Conservation (phyloP, 1,140 invertebrate species). For the Drosophila arawakana region DNA sequence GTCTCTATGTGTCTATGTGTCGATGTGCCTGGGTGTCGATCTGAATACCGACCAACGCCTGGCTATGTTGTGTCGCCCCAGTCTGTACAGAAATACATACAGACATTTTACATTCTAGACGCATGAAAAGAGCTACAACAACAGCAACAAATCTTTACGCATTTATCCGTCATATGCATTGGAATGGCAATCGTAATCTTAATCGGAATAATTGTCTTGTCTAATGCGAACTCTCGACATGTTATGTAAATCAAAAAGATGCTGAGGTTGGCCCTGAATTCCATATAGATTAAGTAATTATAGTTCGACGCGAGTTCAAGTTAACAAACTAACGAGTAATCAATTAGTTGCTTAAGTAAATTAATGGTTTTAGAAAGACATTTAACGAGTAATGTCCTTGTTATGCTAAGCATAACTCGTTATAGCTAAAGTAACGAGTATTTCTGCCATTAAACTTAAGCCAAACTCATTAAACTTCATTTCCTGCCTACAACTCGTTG, state of each 20-base stretch:
- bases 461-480: neutral
- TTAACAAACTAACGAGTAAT: constrained; percentile 1
- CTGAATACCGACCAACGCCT: constrained; percentile 70
- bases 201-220: constrained; percentile 17
- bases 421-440: neutral
- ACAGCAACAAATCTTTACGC: constrained; percentile 18
- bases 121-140: constrained; percentile 15
- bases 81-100: constrained; percentile 18
- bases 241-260: constrained; percentile 28
- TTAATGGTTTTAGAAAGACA: too few relatives aligned
- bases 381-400: too few relatives aligned
- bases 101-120: constrained; percentile 26
- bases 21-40: constrained; percentile 71
- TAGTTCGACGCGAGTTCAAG: neutral
- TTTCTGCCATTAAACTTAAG: neutral
- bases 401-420: too few relatives aligned
- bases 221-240: constrained; percentile 2
- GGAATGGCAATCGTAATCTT: constrained; percentile 24
- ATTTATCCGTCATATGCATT: constrained; percentile 20
- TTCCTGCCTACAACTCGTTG: neutral
- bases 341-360: neutral
- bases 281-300: constrained; percentile 17
- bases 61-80: constrained; percentile 34
- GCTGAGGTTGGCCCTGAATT: constrained; percentile 30
- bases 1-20: constrained; percentile 50